These are phyloP conservation scores for Eptatretus burgeri DNA, from an alignment of 2,113 vertebrate species.

Conservation along the genomic window DNA sequence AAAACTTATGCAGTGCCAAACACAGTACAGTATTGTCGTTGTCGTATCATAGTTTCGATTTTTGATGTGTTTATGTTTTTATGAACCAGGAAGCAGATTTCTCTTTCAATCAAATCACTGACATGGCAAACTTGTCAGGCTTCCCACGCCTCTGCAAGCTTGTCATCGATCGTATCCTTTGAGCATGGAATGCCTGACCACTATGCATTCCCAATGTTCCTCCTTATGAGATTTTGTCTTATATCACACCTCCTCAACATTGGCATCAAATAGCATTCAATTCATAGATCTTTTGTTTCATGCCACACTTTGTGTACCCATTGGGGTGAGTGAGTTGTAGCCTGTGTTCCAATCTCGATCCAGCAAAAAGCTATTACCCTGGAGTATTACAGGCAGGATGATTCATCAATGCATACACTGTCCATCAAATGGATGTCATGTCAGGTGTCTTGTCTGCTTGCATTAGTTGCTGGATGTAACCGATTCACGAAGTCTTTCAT, in stretches of 20 bases:
- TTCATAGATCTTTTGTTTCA: neutral
- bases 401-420: no score
- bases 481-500: neutral
- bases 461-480: neutral
- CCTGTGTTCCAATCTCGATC: no score
- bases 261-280: neutral
- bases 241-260: neutral
- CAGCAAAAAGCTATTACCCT: no score
- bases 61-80: conserved; percentile 9
- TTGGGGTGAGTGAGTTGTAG: neutral
- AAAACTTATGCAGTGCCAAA: no score
- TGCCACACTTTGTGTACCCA: neutral
- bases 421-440: no score
- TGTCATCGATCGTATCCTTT: conserved; percentile 68
- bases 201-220: no score
- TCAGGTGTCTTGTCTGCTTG: no score
- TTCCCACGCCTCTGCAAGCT: conserved; percentile 29
- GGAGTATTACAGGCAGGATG: no score
- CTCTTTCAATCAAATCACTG: conserved; percentile 37
- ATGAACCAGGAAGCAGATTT: conserved; percentile 41
- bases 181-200: no score
- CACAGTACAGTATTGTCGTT: no score
- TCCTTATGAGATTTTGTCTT: conserved; percentile 1
- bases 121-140: conserved; percentile 37
- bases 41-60: no score